phyloP scores from a whole-genome alignment of 2,113 vertebrate genomes.

The Gopherus flavomarginatus region DNA sequence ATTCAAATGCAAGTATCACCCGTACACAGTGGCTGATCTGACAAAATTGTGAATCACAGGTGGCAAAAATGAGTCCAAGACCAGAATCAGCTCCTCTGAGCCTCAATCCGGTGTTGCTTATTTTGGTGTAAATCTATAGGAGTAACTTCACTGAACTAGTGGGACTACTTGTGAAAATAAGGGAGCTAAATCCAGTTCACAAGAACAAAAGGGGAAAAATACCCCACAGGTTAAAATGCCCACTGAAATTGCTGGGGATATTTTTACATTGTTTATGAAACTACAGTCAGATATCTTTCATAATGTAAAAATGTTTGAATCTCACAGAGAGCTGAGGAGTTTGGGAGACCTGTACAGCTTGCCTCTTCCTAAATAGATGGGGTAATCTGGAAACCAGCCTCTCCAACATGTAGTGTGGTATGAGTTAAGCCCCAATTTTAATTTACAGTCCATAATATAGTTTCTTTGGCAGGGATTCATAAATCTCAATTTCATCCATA shows the following conservation, averaged over 20 bases:
- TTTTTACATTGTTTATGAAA: slow-evolving; percentile 16
- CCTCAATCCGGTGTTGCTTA: not conserved
- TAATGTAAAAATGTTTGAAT: slow-evolving; percentile 27
- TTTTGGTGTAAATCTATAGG: slow-evolving; percentile 11
- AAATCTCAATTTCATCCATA: slow-evolving; percentile 75
- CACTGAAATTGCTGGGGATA: not conserved
- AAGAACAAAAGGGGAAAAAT: not conserved
- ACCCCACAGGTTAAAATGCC: not conserved
- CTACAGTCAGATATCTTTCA: slow-evolving; percentile 32
- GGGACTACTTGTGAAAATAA: slow-evolving; percentile 28
- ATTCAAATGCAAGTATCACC: not conserved
- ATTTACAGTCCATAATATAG: slow-evolving; percentile 77
- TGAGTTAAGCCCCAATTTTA: slow-evolving; percentile 74
- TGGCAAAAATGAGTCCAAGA: slow-evolving; percentile 16
- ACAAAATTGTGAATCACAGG: slow-evolving; percentile 1
- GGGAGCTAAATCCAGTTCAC: not conserved
- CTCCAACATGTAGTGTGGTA: slow-evolving; percentile 45
- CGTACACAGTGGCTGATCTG: not conserved
- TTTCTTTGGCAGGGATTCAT: slow-evolving; percentile 78
- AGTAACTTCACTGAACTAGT: fast-evolving
- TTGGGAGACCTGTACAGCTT: slow-evolving; percentile 23
- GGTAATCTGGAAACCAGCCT: slow-evolving; percentile 68
- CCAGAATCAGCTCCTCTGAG: slow-evolving; percentile 27
- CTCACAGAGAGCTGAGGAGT: slow-evolving; percentile 24
- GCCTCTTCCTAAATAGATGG: slow-evolving; percentile 57